Evolutionary conservation across 1,140 invertebrate species (phyloP), one percentile per base, ranked within the genome.

Genomic region (Danaus melanippus): DNA sequence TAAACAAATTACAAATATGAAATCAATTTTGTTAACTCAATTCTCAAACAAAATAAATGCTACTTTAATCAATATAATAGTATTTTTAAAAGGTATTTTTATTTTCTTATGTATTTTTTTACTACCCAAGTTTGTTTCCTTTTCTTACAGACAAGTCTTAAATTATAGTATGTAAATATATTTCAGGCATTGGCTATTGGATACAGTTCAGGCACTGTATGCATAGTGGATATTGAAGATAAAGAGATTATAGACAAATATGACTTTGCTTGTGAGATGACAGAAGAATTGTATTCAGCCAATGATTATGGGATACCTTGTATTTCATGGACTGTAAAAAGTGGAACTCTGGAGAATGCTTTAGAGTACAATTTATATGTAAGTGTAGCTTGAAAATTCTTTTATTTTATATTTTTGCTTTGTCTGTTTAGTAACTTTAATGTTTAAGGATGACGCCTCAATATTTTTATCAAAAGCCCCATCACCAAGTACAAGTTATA

Each of bases 221-320:
- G 91, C 12, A 88, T 97, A 7, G 89, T 96, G 49, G 93, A 96
- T 81, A 93, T 97, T 45, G 97, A 98, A 87, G 94, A 96, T 71
- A 95, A 95, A 68, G 93, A 93, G 66, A 89, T 93, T 39, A 84
- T 97, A 12, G 92, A 94, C 53, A 92, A 90, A 49, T 90, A 91
- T 56, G 86, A 91, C 50, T 87, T 90, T 59, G 88, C 83, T 55
- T 66, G 66, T 48, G 73, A 76, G 50, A 88, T 69, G 67, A 60
- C 62, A 12, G 79, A 87, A 73, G 80, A 81, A 46, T 71, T 76
- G 64, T 72, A 74, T 53, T 67, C 66, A 54, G 51, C 56, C 9
- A 80, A 74, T 47, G 62, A 71, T 60, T 70, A 62, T 65, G 79
- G 79, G 7, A 79, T 91, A 32, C 88, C 88, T 39, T 91, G 87